Conservation (phyloP, 2,797 vertebrate genomes). For the Cossypha polioptera region DNA sequence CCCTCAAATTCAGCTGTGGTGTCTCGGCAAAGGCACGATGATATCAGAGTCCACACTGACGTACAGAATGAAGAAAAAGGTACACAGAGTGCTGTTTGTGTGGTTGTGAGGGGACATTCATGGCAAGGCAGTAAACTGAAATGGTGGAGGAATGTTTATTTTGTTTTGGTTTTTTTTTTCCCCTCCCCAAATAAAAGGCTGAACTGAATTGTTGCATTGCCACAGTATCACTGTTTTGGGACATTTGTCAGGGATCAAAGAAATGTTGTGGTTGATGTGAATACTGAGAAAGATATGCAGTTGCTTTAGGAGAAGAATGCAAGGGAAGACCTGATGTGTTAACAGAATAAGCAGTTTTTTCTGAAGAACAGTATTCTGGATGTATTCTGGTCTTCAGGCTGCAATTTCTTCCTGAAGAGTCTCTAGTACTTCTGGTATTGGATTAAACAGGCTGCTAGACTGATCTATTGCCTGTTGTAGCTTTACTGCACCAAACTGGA, state of each 20-base stretch:
- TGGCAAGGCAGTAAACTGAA: not conserved
- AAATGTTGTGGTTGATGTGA: not conserved
- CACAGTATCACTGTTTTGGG: not conserved
- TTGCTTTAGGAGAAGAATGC: not conserved
- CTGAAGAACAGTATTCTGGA: not conserved
- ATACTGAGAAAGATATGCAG: not conserved
- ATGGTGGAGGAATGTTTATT: not conserved
- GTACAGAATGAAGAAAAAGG: slow-evolving; percentile 93
- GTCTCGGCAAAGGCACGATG: slow-evolving; percentile 89
- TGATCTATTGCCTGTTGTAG: not conserved
- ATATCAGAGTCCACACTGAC: slow-evolving; percentile 85
- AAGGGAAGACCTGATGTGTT: not conserved
- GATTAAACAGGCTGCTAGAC: not conserved
- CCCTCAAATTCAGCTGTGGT: slow-evolving; percentile 86
- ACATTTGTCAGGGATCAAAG: not conserved
- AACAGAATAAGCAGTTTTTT: not conserved
- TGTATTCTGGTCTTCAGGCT: not conserved
- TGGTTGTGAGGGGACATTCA: not conserved
- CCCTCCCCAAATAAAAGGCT: fast-evolving
- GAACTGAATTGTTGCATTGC: not conserved
- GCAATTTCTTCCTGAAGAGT: not conserved
- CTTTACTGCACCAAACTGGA: not conserved
- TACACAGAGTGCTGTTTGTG: slow-evolving; percentile 60
- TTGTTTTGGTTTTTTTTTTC: not conserved
- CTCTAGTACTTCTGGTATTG: not conserved